Conservation (phyloP, 2,113 vertebrate genomes). For the Opisthocomus hoazin region DNA sequence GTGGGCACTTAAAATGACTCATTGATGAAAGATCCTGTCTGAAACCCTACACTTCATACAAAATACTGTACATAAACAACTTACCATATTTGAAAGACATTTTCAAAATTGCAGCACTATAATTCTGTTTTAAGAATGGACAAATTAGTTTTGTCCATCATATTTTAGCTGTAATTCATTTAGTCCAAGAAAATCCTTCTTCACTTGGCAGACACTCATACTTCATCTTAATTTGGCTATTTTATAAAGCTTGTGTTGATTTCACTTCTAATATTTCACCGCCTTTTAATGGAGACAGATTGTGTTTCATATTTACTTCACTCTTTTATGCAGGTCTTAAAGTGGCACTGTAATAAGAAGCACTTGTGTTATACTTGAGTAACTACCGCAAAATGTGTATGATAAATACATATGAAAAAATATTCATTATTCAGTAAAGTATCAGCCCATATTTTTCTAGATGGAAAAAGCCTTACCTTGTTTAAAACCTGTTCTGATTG, state of each 20-base stretch:
- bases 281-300: constrained; percentile 11
- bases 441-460: not conserved
- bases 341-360: not conserved
- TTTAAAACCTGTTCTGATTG: not conserved
- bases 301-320: not conserved
- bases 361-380: not conserved
- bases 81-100: not conserved
- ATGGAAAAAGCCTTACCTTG: not conserved
- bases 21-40: not conserved
- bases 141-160: not conserved
- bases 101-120: not conserved
- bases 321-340: not conserved
- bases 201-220: not conserved
- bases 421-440: not conserved
- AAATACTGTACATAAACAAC: not conserved
- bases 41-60: not conserved
- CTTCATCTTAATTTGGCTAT: not conserved
- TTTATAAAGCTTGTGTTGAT: constrained; percentile 31
- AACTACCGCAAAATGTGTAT: not conserved
- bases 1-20: not conserved
- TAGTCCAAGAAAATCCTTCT: constrained; percentile 3
- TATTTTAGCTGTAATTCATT: constrained; percentile 11
- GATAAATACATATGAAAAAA: not conserved
- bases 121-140: not conserved
- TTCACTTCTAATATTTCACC: constrained; percentile 13